Percentiles rank a stretch among this genome's conserved stretches.
Conservation (phyloP, 2,888 invertebrate species). For the Stenoptilia bipunctidactyla region DNA sequence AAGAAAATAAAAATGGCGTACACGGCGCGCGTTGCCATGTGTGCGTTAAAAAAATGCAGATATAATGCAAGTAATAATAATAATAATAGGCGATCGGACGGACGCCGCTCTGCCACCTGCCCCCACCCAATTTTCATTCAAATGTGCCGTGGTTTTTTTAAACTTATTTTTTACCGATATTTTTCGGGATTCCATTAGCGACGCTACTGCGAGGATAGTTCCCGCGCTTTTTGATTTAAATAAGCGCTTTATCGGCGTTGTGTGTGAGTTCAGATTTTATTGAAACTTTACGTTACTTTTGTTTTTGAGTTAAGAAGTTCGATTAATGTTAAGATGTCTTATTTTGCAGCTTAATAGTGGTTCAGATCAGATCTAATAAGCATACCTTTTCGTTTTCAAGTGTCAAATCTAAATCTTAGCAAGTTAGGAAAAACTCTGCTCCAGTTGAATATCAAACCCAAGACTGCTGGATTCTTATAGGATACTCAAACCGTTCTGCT, state of each 20-base stretch:
- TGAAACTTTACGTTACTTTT: constrained; percentile 27
- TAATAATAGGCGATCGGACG: constrained; percentile 68
- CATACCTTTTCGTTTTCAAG: too few species aligned
- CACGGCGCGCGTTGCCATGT: constrained; percentile 34
- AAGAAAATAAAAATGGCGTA: constrained; percentile 62
- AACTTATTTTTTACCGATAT: constrained; percentile 56
- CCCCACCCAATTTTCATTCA: constrained; percentile 68
- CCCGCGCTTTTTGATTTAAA: constrained; percentile 31
- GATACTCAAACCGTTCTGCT: too few species aligned
- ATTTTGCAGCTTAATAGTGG: background rate
- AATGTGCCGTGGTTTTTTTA: constrained; percentile 59
- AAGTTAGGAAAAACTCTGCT: too few species aligned
- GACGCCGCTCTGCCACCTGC: constrained; percentile 39
- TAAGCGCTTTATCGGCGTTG: constrained; percentile 32
- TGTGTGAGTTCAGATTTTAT: constrained; percentile 31
- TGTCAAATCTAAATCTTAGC: too few species aligned
- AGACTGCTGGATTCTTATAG: too few species aligned
- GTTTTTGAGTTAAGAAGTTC: background rate
- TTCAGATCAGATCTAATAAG: too few species aligned
- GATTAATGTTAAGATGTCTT: background rate
- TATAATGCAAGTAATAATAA: constrained; percentile 71
- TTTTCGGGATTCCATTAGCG: constrained; percentile 66
- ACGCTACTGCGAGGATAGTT: constrained; percentile 48
- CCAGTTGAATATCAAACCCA: too few species aligned
- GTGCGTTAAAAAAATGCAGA: constrained; percentile 67